A percentile compares a stretch with the other conserved stretches of the same genome.
These are phyloP conservation scores for Bryconaethiops microstoma DNA, from an alignment of 2,797 vertebrate species.

Conservation along the genomic window DNA sequence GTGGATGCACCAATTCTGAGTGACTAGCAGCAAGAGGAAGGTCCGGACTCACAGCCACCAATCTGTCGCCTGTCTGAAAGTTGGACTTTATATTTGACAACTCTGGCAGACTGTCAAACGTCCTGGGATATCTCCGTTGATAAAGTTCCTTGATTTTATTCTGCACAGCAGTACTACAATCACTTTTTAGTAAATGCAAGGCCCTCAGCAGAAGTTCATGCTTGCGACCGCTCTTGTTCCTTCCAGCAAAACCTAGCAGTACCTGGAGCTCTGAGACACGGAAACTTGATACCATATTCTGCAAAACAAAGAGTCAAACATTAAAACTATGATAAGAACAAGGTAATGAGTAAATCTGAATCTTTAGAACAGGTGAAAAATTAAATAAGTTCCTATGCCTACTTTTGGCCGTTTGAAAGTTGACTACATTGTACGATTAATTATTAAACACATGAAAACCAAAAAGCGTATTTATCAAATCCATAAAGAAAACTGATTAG, in stretches of 20 bases:
- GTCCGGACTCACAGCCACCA: slow-evolving; percentile 74
- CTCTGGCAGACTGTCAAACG: slow-evolving; percentile 78
- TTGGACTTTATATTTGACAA: slow-evolving; percentile 62
- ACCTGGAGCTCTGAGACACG: slow-evolving; percentile 89
- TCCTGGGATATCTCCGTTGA: slow-evolving; percentile 79
- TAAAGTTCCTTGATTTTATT: slow-evolving; percentile 86
- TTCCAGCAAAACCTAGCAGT: slow-evolving; percentile 85
- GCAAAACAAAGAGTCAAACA: slow-evolving; percentile 46
- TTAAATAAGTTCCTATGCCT: neutral
- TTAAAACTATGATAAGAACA: neutral
- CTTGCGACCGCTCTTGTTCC: slow-evolving; percentile 87
- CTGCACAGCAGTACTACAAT: slow-evolving; percentile 86
- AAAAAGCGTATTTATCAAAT: neutral
- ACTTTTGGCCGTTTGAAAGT: neutral
- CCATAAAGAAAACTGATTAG: neutral
- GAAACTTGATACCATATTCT: slow-evolving; percentile 90
- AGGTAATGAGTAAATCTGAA: neutral
- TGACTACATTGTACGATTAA: too few species aligned
- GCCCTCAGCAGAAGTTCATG: slow-evolving; percentile 88
- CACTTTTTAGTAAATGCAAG: slow-evolving; percentile 83
- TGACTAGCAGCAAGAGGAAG: slow-evolving; percentile 72
- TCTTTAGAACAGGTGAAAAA: neutral
- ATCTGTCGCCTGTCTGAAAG: slow-evolving; percentile 74
- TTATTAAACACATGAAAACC: neutral
- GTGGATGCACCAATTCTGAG: slow-evolving; percentile 69